These are phyloP conservation scores for Caenorhabditis virilis DNA, from an alignment of 2,888 invertebrate species.

Conservation along the genomic window DNA sequence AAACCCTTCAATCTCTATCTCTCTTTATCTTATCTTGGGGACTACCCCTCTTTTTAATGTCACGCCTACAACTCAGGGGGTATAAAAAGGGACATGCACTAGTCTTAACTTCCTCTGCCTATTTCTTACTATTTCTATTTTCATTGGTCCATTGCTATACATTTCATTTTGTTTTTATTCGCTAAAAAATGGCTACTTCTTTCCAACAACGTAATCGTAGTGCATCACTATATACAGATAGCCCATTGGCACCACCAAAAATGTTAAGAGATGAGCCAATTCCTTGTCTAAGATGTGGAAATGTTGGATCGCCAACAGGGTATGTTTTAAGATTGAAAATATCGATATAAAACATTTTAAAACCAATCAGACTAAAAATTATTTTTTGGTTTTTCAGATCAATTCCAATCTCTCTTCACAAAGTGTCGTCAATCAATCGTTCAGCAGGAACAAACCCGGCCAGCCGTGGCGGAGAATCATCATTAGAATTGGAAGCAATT, in stretches of 20 bases:
- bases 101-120: too few relatives aligned
- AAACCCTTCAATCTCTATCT: too few relatives aligned
- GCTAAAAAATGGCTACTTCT: constrained; percentile 7
- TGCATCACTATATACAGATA: constrained; percentile 32
- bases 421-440: constrained; percentile 57
- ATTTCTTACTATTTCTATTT: too few relatives aligned
- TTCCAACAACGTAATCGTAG: constrained; percentile 32
- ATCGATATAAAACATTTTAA: too few relatives aligned
- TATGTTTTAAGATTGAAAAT: constrained; percentile 12
- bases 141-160: too few relatives aligned
- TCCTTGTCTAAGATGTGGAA: constrained; percentile 49
- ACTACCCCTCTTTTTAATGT: too few relatives aligned
- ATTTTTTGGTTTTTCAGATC: constrained; percentile 60
- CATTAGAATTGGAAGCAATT: constrained; percentile 63
- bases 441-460: constrained; percentile 49
- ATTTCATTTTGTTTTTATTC: too few relatives aligned
- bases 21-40: too few relatives aligned
- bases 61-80: too few relatives aligned
- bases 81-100: too few relatives aligned
- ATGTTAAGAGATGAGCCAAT: constrained; percentile 49
- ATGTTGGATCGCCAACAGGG: constrained; percentile 45
- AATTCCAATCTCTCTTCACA: constrained; percentile 61
- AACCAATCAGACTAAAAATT: too few relatives aligned
- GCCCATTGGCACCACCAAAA: constrained; percentile 27
- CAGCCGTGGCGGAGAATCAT: constrained; percentile 44